Evolutionary conservation across 2,888 invertebrate species (phyloP).

Genomic region (Lithophane ornitopus): DNA sequence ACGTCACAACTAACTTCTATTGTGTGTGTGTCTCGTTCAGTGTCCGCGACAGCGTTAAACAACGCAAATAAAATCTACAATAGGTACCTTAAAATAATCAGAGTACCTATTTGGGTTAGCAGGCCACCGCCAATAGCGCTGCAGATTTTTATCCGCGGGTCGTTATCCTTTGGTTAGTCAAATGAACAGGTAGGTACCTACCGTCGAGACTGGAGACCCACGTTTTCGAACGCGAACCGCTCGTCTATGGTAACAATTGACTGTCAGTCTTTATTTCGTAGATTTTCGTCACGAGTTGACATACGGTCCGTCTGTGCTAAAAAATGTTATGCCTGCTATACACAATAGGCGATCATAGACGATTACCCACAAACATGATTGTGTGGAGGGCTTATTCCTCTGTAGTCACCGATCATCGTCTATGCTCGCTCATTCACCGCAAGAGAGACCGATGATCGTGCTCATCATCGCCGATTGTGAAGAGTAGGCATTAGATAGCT

Average conservation of each 20-base stretch:
- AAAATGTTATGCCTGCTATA: no score
- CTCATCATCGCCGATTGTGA: no score
- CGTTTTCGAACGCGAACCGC: neutral
- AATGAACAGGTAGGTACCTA: conserved; percentile 4
- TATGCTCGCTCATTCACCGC: no score
- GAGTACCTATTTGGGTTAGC: conserved; percentile 2
- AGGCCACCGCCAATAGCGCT: neutral
- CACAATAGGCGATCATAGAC: no score
- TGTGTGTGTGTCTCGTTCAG: no score
- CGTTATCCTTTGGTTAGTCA: conserved; percentile 10
- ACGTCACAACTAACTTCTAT: no score
- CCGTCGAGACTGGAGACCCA: neutral
- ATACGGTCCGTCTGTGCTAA: neutral
- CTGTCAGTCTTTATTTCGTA: neutral
- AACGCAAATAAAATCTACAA: neutral
- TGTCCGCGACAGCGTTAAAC: neutral
- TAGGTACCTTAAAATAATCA: conserved; percentile 3
- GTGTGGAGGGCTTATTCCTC: no score
- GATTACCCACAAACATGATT: no score
- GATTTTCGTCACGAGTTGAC: neutral
- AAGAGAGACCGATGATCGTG: no score
- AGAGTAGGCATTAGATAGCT: neutral
- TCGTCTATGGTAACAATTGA: neutral
- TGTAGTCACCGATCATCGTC: no score
- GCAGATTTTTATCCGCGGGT: neutral